These are phyloP conservation scores for Cossypha polioptera DNA, from an alignment of 2,797 vertebrate genomes.

Conservation along the genomic window DNA sequence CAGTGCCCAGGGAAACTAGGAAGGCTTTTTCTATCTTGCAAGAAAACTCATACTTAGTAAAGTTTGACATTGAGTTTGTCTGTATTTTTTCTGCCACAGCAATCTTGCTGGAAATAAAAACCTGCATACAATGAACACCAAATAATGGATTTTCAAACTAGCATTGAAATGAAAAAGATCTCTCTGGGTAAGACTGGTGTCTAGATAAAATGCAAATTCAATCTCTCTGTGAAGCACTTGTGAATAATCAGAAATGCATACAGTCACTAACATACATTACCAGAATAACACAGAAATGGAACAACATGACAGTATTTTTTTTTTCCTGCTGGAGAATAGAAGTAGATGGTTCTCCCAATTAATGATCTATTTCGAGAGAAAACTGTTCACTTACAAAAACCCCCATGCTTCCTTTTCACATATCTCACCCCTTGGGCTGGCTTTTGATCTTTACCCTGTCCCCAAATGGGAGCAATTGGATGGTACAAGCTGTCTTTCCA, in stretches of 20 bases:
- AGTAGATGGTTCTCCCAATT: neutral
- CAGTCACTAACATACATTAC: slow-evolving; percentile 28
- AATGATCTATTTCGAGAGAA: neutral
- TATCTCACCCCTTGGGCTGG: neutral
- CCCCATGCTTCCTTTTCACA: neutral
- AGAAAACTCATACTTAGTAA: neutral
- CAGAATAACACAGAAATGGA: slow-evolving; percentile 13
- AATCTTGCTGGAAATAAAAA: slow-evolving; percentile 52
- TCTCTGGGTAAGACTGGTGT: slow-evolving; percentile 28
- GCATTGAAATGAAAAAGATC: slow-evolving; percentile 45
- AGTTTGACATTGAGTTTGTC: neutral
- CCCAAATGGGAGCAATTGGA: neutral
- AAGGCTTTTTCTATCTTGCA: neutral
- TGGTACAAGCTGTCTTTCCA: neutral
- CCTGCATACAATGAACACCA: neutral
- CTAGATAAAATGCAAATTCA: slow-evolving; percentile 60
- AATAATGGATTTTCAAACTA: slow-evolving; percentile 58
- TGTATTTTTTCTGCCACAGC: slow-evolving; percentile 3
- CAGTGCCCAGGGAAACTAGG: neutral
- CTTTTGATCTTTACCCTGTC: neutral
- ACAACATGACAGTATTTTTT: neutral
- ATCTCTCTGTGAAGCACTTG: slow-evolving; percentile 11
- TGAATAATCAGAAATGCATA: slow-evolving; percentile 47
- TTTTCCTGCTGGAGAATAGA: neutral
- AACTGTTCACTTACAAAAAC: neutral